Base-by-base conservation (phyloP, 2,113 vertebrate species). In the Suncus etruscus region DNA sequence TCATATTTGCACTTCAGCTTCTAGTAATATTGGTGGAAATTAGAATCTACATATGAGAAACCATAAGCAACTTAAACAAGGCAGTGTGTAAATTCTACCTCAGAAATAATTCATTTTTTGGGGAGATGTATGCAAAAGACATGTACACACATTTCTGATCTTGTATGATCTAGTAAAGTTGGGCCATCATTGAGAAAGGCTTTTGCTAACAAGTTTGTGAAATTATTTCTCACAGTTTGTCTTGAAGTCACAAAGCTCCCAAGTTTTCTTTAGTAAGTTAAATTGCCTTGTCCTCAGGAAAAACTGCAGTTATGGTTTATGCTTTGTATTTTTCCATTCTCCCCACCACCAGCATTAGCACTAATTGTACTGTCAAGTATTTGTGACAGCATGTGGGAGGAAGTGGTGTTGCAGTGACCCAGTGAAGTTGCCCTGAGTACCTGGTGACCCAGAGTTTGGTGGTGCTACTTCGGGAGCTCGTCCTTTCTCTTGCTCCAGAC, bases 21-120 rank as follows among this genome's bases (percentile, higher is more conserved):
- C 3, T 24, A 70, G 15, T 78, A 87, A 86, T 54, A 63, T 77
- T 82, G 74, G 80, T 83, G 79, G 58, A 31, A 50, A 75, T 91
- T 76, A 85, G 74, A 24, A 3, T 72, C 72, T 95, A 79, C 79
- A 65, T 61, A 65, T 79, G 63, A 91, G 31, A 87, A 91, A 85
- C 15, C 27, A 66, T 25, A 81, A 32, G 86, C 86, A 69, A 45
- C 63, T 50, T 77, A 79, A 8, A 94, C 72, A 76, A 87, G 89
- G 47, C 47, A 29, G 24, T 5, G 63, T 94, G 77, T 91, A 82
- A 93, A 94, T 91, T 93, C 61, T 92, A 90, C 63, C 63, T 68
- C 68, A 78, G 78, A 82, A 86, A 68, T 63, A 70, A 31, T 84
- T 74, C 7, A 47, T 91, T 88, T 83, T 32, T 93, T 16, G 22